Evolutionary conservation across 2,888 invertebrate genomes (phyloP), one percentile per base, ranked within the genome.

Genomic region (Acronicta aceris): DNA sequence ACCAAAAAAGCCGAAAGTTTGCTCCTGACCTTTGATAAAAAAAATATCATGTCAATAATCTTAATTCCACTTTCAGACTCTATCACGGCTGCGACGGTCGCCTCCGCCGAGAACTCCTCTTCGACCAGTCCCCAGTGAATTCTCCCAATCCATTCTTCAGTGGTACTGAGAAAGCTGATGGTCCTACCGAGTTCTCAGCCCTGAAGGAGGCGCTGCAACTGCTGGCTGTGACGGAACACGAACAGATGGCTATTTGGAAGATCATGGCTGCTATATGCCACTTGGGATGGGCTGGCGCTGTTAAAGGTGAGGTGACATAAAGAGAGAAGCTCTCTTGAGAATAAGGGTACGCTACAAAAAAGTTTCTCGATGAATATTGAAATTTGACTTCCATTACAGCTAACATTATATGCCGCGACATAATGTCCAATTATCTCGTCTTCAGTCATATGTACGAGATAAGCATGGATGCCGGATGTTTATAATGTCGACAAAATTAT

Each of bases 211-310:
- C 98, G 10, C 96, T 99, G 81, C 96, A 96, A 62, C 93, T 96
- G 55, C 93, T 99, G 21, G 97, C 96, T 0, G 96, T 99, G 27
- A 96, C 96, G 0, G 96, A 97, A 45, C 95, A 95, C 16, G 98
- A 99, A 71, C 96, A 97, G 78, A 96, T 97, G 84, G 96, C 97
- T 0, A 95, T 99, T 52, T 98, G 98, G 97, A 96, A 96, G 79
- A 97, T 98, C 43, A 92, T 99, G 78, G 98, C 98, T 0, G 98
- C 99, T n/a, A 97, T 99, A 60, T 98, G 98, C 85, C 99, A 99
- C 92, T 92, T 99, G 69, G 98, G 98, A 13, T 97, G 97, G 86
- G 98, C 98, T 30, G 97, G 98, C 0, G 97, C 97, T 52, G 96
- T 96, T 0, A 97, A 97, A 95, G 96, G 97, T 96, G 78, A 38